Conservation (phyloP, 2,797 vertebrate genomes). For the Sebastes nivosus region DNA sequence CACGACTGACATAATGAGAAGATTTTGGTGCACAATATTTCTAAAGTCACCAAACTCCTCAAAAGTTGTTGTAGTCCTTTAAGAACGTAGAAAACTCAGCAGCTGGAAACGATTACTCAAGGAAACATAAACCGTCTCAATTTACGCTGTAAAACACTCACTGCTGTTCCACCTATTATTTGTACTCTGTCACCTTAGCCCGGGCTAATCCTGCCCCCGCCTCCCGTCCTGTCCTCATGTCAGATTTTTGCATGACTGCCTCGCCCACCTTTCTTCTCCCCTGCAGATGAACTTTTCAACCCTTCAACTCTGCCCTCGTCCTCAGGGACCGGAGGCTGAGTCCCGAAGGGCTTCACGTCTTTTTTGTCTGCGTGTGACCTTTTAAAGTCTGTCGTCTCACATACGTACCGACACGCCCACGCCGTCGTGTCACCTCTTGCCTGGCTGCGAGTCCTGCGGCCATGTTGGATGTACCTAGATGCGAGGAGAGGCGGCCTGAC, state of each 20-base stretch:
- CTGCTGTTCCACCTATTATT: constrained; percentile 45
- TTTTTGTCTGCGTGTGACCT: constrained; percentile 33
- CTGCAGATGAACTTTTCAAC: constrained; percentile 76
- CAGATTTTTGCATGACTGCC: constrained; percentile 59
- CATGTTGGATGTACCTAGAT: constrained; percentile 29
- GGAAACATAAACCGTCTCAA: constrained; percentile 30
- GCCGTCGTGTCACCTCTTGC: constrained; percentile 53
- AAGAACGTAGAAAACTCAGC: background rate
- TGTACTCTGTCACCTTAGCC: constrained; percentile 50
- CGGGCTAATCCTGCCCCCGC: constrained; percentile 40
- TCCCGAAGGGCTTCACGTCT: constrained; percentile 19
- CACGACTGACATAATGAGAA: background rate
- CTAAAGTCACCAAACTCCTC: background rate
- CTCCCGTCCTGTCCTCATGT: constrained; percentile 39
- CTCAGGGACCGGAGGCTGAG: constrained; percentile 23
- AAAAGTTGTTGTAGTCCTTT: background rate
- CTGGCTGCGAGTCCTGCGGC: constrained; percentile 36
- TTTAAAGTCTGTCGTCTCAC: constrained; percentile 21
- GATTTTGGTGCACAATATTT: background rate
- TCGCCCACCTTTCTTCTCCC: constrained; percentile 55
- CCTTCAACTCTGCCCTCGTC: constrained; percentile 62
- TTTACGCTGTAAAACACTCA: constrained; percentile 44
- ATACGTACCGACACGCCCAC: constrained; percentile 1
- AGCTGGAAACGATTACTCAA: constrained; percentile 20
- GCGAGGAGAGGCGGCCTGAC: background rate